Percentiles rank a stretch among this genome's conserved stretches.
Evolutionary conservation across 1,140 invertebrate genomes (phyloP).

Genomic region (Pteromalus puparum): DNA sequence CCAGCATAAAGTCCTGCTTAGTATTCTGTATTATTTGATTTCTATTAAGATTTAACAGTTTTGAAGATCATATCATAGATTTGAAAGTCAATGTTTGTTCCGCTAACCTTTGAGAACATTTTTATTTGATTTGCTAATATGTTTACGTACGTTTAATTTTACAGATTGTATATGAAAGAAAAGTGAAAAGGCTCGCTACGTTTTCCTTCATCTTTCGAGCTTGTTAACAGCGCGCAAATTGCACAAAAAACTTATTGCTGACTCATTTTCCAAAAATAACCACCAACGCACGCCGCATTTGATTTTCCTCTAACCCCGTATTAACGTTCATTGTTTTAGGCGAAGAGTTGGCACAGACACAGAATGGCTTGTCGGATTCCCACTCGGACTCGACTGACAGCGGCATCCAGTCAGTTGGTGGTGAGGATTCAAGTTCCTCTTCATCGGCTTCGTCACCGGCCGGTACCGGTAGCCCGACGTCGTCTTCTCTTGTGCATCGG

Average conservation of each 20-base stretch:
- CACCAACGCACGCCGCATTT: conserved; percentile 6
- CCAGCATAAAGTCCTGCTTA: conserved; percentile 24
- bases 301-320: not conserved
- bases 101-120: not conserved
- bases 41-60: not conserved
- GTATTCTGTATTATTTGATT: not conserved
- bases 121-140: no score
- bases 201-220: not conserved
- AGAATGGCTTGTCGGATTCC: conserved; percentile 68
- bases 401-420: conserved; percentile 74
- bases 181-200: not conserved
- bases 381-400: conserved; percentile 74
- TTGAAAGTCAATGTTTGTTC: not conserved
- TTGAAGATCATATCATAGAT: not conserved
- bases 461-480: conserved; percentile 54
- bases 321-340: conserved; percentile 57
- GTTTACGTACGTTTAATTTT: not conserved
- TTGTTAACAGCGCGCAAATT: not conserved
- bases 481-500: conserved; percentile 78
- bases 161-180: not conserved
- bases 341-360: conserved; percentile 66
- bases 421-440: conserved; percentile 61
- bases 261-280: conserved; percentile 51
- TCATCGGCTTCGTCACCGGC: conserved; percentile 15
- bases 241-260: conserved; percentile 24